Evolutionary conservation across 1,140 invertebrate species (phyloP), one percentile per base, ranked within the genome.

Genomic region (Periplaneta americana): DNA sequence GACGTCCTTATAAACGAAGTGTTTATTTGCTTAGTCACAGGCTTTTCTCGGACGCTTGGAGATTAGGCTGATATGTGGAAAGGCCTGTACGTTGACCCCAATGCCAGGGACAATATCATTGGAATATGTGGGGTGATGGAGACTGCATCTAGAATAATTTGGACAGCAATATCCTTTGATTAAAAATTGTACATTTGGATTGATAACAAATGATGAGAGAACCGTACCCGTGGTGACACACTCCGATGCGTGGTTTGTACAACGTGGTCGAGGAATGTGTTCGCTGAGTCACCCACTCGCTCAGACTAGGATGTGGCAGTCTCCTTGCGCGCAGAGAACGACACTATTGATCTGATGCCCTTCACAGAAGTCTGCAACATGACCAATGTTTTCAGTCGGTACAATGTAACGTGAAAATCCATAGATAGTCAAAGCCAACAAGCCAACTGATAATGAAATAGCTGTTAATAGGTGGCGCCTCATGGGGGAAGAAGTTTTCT

Each of bases 291-390:
- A n/a, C n/a, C 6, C 48, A 66, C 33, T 34, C n/a, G 31, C 28
- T n/a, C 76, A 36, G 66, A 81, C 82, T 80, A 82, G 39, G 78
- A 82, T 31, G 82, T 82, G 18, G 78, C 48, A 31, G 92, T 91
- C 82, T 95, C 93, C 87, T 94, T 95, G 48, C 93, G 88, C 18
- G 90, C 93, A 31, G 94, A 93, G 89, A 96, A 96, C 77, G 94
- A 95, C 34, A 96, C 95, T 83, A 96, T 96, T 75, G 95, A 96
- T 82, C 95, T 92, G 84, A 96, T 96, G 33, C 95, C 95, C 90
- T 96, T 96, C 37, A 96, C 94, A 31, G 95, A 96, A 80, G 94
- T 95, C 95, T 96, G 91, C 82, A 92, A 90, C 86, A 88, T 88
- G 87, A 77, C 1, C n/a, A 57, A 11, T 18, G 48, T 57, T 57